These are phyloP conservation scores for Rhagium mordax DNA, from an alignment of 2,888 invertebrate genomes.

Conservation along the genomic window DNA sequence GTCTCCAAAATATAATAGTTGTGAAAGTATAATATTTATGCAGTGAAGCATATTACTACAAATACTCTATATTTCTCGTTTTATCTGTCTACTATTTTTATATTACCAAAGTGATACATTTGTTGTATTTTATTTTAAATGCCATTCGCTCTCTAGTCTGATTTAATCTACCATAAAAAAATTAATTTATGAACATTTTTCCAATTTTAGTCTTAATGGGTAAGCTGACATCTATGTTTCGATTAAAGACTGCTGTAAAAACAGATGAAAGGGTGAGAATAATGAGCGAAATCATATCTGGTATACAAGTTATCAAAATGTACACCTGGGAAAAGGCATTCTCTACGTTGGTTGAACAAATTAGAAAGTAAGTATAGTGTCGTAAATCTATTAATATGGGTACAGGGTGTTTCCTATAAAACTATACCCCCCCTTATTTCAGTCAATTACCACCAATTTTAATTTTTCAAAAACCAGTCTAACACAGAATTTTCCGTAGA, in stretches of 20 bases:
- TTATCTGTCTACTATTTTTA: background rate
- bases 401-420: no score
- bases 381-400: background rate
- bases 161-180: no score
- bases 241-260: slow-evolving; percentile 67
- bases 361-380: slow-evolving; percentile 53
- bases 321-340: slow-evolving; percentile 82
- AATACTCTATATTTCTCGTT: background rate
- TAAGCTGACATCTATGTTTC: slow-evolving; percentile 63
- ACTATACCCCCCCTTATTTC: no score
- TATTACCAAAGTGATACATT: background rate
- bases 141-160: background rate
- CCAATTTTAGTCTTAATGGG: slow-evolving; percentile 58
- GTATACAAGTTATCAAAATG: slow-evolving; percentile 82
- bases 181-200: background rate
- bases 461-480: no score
- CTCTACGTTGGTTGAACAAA: slow-evolving; percentile 71
- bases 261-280: slow-evolving; percentile 78
- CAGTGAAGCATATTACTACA: no score
- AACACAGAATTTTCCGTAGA: no score
- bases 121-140: background rate
- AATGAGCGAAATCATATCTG: slow-evolving; percentile 81
- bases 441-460: no score
- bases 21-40: no score
- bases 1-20: no score